A percentile compares a stretch with the other conserved stretches of the same genome.
Evolutionary conservation across 64 coral and sea anemone genomes (phyloP).

Genomic region (Catalaphyllia jardinei): DNA sequence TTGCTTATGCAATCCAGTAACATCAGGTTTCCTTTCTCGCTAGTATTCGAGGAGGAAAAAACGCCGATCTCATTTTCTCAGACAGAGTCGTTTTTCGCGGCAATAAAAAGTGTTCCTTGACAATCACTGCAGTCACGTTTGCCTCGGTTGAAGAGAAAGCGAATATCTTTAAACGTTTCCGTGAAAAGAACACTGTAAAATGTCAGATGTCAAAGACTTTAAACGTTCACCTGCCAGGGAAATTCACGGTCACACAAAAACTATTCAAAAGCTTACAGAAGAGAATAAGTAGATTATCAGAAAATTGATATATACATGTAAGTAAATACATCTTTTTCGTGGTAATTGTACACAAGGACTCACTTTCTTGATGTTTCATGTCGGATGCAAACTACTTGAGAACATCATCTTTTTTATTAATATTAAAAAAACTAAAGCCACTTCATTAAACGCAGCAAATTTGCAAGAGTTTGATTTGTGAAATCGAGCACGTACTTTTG

Average conservation of each 20-base stretch:
- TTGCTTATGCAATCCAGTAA: not conserved
- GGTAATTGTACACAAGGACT: conserved; percentile 6
- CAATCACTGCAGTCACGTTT: conserved; percentile 1
- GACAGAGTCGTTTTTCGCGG: not conserved
- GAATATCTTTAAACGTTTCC: conserved; percentile 12
- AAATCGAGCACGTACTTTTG: not conserved
- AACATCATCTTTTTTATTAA: conserved; percentile 22
- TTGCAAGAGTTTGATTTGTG: not conserved
- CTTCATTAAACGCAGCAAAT: conserved; percentile 38
- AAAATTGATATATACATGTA: conserved; percentile 35
- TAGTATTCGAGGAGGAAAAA: not conserved
- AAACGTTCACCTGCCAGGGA: conserved; percentile 11
- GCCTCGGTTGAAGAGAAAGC: not conserved
- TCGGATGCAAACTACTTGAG: conserved; percentile 15
- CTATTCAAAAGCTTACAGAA: not conserved
- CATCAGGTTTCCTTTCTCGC: not conserved
- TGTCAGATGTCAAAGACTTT: conserved; percentile 42
- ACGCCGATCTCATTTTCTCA: not conserved
- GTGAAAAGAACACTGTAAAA: not conserved
- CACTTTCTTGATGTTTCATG: not conserved
- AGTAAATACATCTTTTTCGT: not conserved
- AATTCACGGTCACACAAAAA: not conserved
- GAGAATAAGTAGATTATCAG: conserved; percentile 24
- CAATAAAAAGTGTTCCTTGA: not conserved
- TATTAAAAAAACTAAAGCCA: conserved; percentile 22